Base-by-base conservation (phyloP, 2,888 invertebrate species). In the Cyclophora punctaria region DNA sequence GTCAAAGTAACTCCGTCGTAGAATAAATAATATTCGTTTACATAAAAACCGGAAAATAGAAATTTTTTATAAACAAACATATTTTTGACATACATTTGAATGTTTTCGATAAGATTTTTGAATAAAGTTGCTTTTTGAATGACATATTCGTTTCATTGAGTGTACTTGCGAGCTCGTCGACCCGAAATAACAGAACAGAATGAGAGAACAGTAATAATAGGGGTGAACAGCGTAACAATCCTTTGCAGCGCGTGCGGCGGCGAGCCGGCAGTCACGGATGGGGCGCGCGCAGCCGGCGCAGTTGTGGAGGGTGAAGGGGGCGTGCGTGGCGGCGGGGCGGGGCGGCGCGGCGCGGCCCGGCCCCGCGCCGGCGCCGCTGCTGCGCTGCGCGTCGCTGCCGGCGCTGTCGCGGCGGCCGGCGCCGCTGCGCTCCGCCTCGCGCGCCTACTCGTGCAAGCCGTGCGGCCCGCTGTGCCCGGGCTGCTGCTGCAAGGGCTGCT, bases 231-330 rank as follows among this genome's bases (percentile, higher is more conserved):
- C 73, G 64, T 78, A 67, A 68, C 68, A 67, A 78, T 76, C 73
- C 71, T 82, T 84, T 84, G 64, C 84, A 84, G 84, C 79, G 62
- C 57, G 69, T 63, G 75, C 75, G 68, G 71, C 63, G 62, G 62
- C 66, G 60, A 61, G 67, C 60, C 71, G 75, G 68, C 69, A 5
- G 58, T 45, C 54, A 56, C 60, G 54, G 44, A 51, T 37, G 37
- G 4, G 37, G 37, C 37, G 20, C 20, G 20, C 20, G 20, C 20
- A 20, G 20, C 20, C 20, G 37, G 37, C 5, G 37, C 37, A 5
- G 37, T 37, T 37, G 37, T 37, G 37, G 37, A 37, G 4, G 4
- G 37, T 5, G 37, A 6, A 34, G 44, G 20, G 33, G 5, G 44
- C 44, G 34, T 4, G 44, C 5, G 44, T 33, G 20, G 44, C 44